Evolutionary conservation across 2,888 invertebrate genomes (phyloP).

Genomic region (Stenurella melanura): DNA sequence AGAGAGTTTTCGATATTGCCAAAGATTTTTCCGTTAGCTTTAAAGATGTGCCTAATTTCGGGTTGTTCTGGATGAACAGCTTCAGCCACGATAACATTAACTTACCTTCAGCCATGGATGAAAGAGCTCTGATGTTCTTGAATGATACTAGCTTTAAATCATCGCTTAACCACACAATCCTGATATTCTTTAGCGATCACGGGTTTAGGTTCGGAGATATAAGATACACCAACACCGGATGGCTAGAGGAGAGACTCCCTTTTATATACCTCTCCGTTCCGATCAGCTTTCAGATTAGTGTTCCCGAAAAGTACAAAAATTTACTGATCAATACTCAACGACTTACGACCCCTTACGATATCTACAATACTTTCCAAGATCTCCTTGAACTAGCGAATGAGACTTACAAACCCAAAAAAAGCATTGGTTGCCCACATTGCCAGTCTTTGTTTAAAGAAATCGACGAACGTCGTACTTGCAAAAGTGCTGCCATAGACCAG

Average conservation of each 20-base stretch:
- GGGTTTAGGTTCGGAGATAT: constrained; percentile 87
- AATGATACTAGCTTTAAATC: constrained; percentile 77
- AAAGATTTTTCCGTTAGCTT: constrained; percentile 76
- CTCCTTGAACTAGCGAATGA: constrained; percentile 76
- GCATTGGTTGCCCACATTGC: constrained; percentile 79
- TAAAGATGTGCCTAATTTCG: constrained; percentile 80
- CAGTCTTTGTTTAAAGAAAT: constrained; percentile 80
- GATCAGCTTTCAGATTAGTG: constrained; percentile 75
- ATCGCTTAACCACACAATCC: constrained; percentile 79
- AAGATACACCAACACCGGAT: constrained; percentile 82
- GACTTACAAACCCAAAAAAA: constrained; percentile 63
- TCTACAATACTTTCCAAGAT: constrained; percentile 83
- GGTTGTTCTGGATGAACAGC: constrained; percentile 87
- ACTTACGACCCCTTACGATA: constrained; percentile 85
- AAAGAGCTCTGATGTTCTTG: constrained; percentile 77
- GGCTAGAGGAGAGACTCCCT: constrained; percentile 88
- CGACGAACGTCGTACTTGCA: constrained; percentile 79
- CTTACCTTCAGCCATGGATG: constrained; percentile 82
- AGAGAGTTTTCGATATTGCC: constrained; percentile 82
- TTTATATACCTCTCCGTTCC: constrained; percentile 84
- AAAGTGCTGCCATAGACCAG: constrained; percentile 79
- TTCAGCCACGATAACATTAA: constrained; percentile 85
- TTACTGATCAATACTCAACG: constrained; percentile 80
- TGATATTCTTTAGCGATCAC: constrained; percentile 87
- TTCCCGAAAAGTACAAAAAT: constrained; percentile 76